Percentiles rank a stretch among this genome's conserved stretches.
These are phyloP conservation scores for Erythrocebus patas DNA, from an alignment of 2,113 vertebrate species.

Conservation along the genomic window DNA sequence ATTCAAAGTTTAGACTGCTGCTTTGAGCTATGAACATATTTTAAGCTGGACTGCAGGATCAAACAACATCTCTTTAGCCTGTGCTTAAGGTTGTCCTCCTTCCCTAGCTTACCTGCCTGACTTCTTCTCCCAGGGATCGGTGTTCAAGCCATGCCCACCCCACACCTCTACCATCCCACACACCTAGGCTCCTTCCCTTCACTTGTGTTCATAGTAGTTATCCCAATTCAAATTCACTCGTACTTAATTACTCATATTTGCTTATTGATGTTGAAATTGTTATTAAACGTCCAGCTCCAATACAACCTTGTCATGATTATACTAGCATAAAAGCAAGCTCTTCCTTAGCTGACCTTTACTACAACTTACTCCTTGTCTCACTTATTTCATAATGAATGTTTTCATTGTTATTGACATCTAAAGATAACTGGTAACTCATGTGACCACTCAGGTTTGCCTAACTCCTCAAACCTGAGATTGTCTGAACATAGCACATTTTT, in stretches of 20 bases:
- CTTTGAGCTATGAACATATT: not conserved
- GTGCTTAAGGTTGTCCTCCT: accelerated
- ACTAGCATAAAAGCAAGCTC: not conserved
- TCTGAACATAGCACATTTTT: not conserved
- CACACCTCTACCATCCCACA: too few species aligned
- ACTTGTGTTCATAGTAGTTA: not conserved
- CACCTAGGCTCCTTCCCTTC: not conserved
- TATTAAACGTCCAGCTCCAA: not conserved
- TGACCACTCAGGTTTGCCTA: not conserved
- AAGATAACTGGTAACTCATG: not conserved
- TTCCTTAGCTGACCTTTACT: not conserved
- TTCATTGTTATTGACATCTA: not conserved
- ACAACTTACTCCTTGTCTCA: not conserved
- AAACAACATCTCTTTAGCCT: not conserved
- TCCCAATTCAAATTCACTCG: not conserved
- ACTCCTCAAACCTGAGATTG: not conserved
- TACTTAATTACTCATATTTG: not conserved
- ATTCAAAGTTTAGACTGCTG: not conserved
- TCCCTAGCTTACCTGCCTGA: not conserved
- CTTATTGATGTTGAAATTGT: not conserved
- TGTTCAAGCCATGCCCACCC: too few species aligned
- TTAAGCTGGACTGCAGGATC: not conserved
- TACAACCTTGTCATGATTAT: too few species aligned
- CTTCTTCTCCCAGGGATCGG: not conserved
- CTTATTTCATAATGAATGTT: not conserved